phyloP scores from a whole-genome alignment of 2,888 invertebrate genomes.

The Saturnia japonica region DNA sequence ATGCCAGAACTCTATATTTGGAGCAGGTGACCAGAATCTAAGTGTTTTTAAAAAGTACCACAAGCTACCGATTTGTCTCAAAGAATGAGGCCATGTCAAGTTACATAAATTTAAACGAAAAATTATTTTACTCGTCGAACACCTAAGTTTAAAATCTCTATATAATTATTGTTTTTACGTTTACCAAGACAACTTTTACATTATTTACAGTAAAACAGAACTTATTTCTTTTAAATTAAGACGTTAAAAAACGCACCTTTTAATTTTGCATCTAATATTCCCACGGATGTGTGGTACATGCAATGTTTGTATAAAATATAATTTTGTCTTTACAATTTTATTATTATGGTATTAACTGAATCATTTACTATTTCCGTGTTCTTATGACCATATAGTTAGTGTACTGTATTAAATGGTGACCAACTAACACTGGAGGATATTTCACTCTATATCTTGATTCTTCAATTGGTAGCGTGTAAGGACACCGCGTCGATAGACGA shows the following conservation, averaged over 20 bases:
- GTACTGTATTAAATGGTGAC: neutral
- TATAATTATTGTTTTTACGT: neutral
- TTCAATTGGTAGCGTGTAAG: no score
- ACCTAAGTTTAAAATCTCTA: neutral
- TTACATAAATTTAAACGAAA: neutral
- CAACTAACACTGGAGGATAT: neutral
- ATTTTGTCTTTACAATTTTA: slow-evolving; percentile 8
- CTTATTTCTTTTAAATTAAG: neutral
- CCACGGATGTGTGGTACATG: neutral
- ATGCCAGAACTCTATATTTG: no score
- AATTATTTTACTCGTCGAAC: neutral
- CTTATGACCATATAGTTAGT: neutral
- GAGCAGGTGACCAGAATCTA: no score
- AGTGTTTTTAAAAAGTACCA: no score
- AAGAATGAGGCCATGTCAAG: neutral
- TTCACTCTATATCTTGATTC: neutral
- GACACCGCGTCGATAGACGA: no score
- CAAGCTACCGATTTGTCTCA: no score
- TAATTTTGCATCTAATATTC: neutral
- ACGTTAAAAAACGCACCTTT: neutral
- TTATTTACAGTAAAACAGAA: neutral
- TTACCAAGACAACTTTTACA: neutral
- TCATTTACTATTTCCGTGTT: neutral
- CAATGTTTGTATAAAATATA: neutral
- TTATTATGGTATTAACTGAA: neutral